Evolutionary conservation across 2,797 vertebrate genomes (phyloP), one percentile per base, ranked within the genome.

Genomic region (Sciurus carolinensis): DNA sequence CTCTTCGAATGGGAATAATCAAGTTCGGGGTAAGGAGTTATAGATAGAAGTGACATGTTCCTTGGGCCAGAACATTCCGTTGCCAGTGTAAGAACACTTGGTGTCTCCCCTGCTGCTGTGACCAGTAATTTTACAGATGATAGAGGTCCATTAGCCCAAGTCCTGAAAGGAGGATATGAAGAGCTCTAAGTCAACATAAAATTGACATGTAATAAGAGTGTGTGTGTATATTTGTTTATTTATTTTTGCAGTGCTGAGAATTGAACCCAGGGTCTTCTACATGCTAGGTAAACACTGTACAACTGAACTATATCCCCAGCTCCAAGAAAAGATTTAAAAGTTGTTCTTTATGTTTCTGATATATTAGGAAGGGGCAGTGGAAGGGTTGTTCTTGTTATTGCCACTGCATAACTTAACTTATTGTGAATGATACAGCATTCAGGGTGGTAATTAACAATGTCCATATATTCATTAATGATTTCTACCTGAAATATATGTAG

Each of bases 401-500:
- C 11, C n/a, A 62, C 26, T 87, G 14, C 24, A 64, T 36, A 72
- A 15, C 42, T 12, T 87, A 22, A 24, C 44, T 92, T 77, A 69
- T 44, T 20, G 22, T 77, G 82, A 86, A 39, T 36, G 52, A 42
- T 44, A 76, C 8, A 75, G 36, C 64, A 54, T 54, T 54, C 18
- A 2, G 54, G 52, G 17, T 80, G 28, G 15, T 28, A 90, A 36
- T 28, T 86, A 44, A 18, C 44, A 86, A 47, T 79, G 52, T 79
- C n/a, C 47, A 13, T 69, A 36, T 85, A n/a, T 86, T 85, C 67
- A 72, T 85, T 85, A 71, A 66, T 69, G n/a, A 44, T 64, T 69
- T 91, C n/a, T 86, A 91, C 42, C 57, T 50, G 54, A 95, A 95
- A 86, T 86, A 95, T 64, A 64, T 86, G 66, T 28, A 86, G n/a